A percentile compares a stretch with the other conserved stretches of the same genome.
These are phyloP conservation scores for Rhegmatorhina hoffmannsi DNA, from an alignment of 2,113 vertebrate species.

Conservation along the genomic window DNA sequence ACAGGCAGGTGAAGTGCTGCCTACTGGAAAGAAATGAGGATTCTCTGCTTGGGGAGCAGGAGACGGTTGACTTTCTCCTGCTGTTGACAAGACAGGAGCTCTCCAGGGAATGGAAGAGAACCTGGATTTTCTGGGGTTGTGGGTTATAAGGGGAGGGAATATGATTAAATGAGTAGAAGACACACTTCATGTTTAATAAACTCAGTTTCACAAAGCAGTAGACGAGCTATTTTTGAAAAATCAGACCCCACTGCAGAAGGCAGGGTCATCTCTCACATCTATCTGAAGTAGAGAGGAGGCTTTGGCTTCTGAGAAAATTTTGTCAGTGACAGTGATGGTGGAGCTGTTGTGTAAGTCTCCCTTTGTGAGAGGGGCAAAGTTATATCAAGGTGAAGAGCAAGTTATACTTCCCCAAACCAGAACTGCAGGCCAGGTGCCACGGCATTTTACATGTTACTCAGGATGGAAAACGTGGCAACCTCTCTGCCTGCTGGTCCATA, in stretches of 20 bases:
- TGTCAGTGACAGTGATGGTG: background rate
- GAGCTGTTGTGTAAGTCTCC: background rate
- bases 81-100: background rate
- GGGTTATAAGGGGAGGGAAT: background rate
- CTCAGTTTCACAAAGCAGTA: background rate
- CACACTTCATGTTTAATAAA: background rate
- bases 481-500: background rate
- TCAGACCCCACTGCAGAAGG: background rate
- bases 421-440: background rate
- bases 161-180: background rate
- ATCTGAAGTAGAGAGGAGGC: background rate
- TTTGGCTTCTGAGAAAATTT: background rate
- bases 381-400: background rate
- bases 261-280: background rate
- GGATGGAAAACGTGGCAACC: background rate
- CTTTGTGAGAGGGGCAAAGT: background rate
- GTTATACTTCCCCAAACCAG: background rate
- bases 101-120: background rate
- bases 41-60: background rate
- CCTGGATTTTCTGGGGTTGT: background rate
- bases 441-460: background rate
- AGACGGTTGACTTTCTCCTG: background rate
- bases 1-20: background rate
- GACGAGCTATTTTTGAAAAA: background rate
- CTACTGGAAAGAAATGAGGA: background rate